Conservation (phyloP, 2,888 invertebrate genomes). For the Amphimallon solstitiale region DNA sequence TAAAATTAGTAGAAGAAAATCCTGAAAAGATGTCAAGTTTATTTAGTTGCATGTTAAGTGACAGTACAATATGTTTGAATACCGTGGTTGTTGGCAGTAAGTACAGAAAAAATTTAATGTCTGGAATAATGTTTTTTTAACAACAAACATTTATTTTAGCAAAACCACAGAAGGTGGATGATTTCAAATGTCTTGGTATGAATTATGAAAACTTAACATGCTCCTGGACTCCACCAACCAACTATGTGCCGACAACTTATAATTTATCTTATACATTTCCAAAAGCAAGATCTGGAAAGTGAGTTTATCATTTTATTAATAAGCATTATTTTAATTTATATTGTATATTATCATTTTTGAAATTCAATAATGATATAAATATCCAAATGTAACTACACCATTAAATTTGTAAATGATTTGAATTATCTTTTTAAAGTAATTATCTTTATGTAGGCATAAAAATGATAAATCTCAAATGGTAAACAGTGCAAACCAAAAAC, state of each 20-base stretch:
- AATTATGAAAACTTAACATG: conserved; percentile 82
- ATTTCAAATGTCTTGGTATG: conserved; percentile 78
- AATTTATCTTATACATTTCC: conserved; percentile 60
- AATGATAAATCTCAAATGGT: conserved; percentile 6
- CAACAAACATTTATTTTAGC: conserved; percentile 59
- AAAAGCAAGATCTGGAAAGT: conserved; percentile 27
- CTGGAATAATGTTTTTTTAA: not conserved
- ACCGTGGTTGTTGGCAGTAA: conserved; percentile 64
- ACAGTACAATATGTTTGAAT: conserved; percentile 66
- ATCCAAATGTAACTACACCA: too few relatives aligned
- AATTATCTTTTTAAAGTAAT: conserved; percentile 11
- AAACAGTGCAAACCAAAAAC: conserved; percentile 21
- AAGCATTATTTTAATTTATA: not conserved
- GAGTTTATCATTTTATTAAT: not conserved
- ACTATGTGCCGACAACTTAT: conserved; percentile 70
- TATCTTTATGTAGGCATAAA: conserved; percentile 24
- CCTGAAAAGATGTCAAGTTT: conserved; percentile 66
- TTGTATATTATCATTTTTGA: too few relatives aligned
- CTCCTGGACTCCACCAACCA: conserved; percentile 72
- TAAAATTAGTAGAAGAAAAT: conserved; percentile 67
- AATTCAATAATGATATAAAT: too few relatives aligned
- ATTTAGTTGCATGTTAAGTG: conserved; percentile 67
- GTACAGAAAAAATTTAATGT: conserved; percentile 43
- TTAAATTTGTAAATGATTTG: not conserved
- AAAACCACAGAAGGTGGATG: conserved; percentile 71